Conservation (phyloP, 1,140 invertebrate genomes). For the Penaeus vannamei region DNA sequence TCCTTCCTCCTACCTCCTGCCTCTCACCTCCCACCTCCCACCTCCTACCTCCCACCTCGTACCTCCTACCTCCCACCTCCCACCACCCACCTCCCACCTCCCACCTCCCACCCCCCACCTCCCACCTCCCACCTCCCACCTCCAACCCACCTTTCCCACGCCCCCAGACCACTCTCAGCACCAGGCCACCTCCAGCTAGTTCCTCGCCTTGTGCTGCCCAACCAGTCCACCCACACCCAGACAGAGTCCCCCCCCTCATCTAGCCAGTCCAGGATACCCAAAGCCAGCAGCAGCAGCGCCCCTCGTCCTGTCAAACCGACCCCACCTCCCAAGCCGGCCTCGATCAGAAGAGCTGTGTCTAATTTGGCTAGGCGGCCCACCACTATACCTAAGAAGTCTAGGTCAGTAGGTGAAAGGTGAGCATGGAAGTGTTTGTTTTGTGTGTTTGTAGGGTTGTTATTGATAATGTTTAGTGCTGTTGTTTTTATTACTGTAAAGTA, state of each 20-base stretch:
- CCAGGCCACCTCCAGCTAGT: conserved; percentile 62
- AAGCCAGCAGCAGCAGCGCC: conserved; percentile 21
- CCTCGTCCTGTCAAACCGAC: conserved; percentile 61
- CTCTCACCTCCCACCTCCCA: too few relatives aligned
- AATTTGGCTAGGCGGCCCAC: conserved; percentile 59
- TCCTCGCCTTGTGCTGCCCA: conserved; percentile 59
- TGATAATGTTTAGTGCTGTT: too few relatives aligned
- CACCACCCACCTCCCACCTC: too few relatives aligned
- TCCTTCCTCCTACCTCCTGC: too few relatives aligned
- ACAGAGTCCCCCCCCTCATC: conserved; percentile 48
- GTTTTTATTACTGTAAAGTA: too few relatives aligned
- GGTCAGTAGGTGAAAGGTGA: conserved; percentile 36
- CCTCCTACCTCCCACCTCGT: neutral
- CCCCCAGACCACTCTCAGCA: conserved; percentile 56
- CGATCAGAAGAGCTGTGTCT: conserved; percentile 63
- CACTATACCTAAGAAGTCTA: conserved; percentile 50
- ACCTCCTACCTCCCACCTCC: too few relatives aligned
- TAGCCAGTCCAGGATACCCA: conserved; percentile 28
- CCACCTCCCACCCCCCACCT: neutral
- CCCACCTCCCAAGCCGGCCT: conserved; percentile 65
- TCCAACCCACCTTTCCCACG: conserved; percentile 21
- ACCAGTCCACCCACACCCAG: conserved; percentile 61
- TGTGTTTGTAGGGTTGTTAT: too few relatives aligned
- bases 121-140: neutral
- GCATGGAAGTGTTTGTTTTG: neutral